These are phyloP conservation scores for Heliconius hermathena DNA, from an alignment of 1,140 invertebrate genomes.

Conservation along the genomic window DNA sequence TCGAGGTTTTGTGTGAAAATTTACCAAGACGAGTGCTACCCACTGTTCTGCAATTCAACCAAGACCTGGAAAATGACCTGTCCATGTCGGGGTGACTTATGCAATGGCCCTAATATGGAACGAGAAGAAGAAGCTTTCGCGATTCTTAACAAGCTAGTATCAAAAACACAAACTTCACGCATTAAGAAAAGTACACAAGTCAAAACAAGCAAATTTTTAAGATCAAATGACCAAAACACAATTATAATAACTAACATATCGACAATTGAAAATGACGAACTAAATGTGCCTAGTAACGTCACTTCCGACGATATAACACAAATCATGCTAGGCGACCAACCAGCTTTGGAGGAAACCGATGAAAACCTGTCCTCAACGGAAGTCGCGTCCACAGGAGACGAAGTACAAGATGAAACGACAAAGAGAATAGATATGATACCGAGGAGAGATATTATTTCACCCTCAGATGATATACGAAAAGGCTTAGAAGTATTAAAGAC, in stretches of 20 bases:
- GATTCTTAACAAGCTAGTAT: constrained; percentile 50
- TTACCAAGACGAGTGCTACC: constrained; percentile 75
- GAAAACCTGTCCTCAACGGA: constrained; percentile 18
- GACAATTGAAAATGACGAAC: constrained; percentile 22
- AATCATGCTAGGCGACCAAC: constrained; percentile 32
- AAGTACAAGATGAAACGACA: constrained; percentile 19
- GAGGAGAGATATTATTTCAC: background rate
- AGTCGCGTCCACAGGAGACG: constrained; percentile 13
- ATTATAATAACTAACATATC: constrained; percentile 47
- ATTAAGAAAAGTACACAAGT: constrained; percentile 49
- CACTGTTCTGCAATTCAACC: constrained; percentile 77
- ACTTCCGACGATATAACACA: constrained; percentile 24
- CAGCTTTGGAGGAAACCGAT: constrained; percentile 22
- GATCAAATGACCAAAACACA: constrained; percentile 37
- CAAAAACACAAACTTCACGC: constrained; percentile 48
- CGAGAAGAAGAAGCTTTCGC: constrained; percentile 66
- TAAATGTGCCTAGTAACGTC: constrained; percentile 7
- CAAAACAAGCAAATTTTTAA: constrained; percentile 33
- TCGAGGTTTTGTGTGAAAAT: constrained; percentile 76
- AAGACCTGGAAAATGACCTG: constrained; percentile 79
- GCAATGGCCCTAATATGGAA: constrained; percentile 74
- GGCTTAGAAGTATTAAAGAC: constrained; percentile 39
- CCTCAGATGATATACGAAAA: constrained; percentile 20
- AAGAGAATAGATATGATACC: background rate
- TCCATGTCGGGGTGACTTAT: constrained; percentile 80